phyloP scores from a whole-genome alignment of 2,888 invertebrate genomes.

The Zaprionus obscuricornis region DNA sequence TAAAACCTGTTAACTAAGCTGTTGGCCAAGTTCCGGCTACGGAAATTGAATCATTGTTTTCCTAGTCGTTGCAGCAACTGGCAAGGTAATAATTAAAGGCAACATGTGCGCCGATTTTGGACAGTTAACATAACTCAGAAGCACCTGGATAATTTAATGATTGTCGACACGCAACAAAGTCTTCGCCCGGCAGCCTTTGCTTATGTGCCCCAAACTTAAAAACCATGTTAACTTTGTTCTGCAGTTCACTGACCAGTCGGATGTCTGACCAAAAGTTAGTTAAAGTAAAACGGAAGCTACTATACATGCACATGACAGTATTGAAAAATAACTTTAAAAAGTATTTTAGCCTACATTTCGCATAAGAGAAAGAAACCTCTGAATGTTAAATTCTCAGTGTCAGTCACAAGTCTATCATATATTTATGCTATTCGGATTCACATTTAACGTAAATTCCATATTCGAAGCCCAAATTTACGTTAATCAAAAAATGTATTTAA shows the following conservation, averaged over 20 bases:
- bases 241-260: conserved; percentile 57
- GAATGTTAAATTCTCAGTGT: no score
- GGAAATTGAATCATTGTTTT: conserved; percentile 63
- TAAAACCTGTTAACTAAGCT: conserved; percentile 42
- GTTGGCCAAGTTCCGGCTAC: conserved; percentile 42
- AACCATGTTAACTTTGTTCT: conserved; percentile 30
- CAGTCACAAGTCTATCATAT: no score
- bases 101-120: conserved; percentile 48
- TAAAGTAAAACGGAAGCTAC: conserved; percentile 28
- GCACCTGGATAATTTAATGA: conserved; percentile 48
- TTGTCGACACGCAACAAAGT: conserved; percentile 59
- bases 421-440: no score
- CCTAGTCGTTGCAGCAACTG: conserved; percentile 19
- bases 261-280: neutral
- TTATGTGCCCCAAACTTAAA: no score
- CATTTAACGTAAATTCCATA: no score
- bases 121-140: conserved; percentile 47
- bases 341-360: neutral
- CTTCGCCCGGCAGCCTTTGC: neutral
- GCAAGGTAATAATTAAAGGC: conserved; percentile 43
- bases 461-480: no score
- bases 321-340: neutral
- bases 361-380: no score
- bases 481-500: no score
- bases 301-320: conserved; percentile 3